Base-by-base conservation (phyloP, 2,888 invertebrate species). In the Calliphora vomitoria region DNA sequence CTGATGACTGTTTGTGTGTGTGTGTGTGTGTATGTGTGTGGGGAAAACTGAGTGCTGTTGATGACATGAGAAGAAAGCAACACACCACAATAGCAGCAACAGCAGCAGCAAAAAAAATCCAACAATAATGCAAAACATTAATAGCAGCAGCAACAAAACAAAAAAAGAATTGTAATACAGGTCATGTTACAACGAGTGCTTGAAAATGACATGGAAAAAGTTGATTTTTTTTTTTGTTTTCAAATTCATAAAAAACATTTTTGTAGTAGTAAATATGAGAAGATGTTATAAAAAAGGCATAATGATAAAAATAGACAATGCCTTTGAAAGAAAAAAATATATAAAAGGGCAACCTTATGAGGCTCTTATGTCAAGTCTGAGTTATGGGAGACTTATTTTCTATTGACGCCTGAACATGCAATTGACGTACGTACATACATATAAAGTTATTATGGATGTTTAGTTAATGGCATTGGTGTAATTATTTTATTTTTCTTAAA, bases 101-200 rank as follows among this genome's bases (percentile, higher is more conserved):
- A 60, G 31, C 47, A 74, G 35, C 10, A 50, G 35, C 35, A 44
- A 75, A 75, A 18, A 68, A 35, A 44, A 60, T 8, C 47, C 15
- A 62, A 25, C 18, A 50, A 69, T 31, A 69, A 31, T 50, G 15
- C 10, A 13, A 44, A 18, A 69, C 55, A 69, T 58, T 68, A 71
- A 44, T 15, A 38, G 41, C 8, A 84, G 50, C n/a, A 55, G 18
- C 66, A 66, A 18, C n/a, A 80, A 41, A 74, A 83, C 1, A 81
- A 50, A 72, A 66, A 55, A 69, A 81, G 82, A 82, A 74, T 44
- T 84, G 64, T 79, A 82, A 87, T 85, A 82, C 87, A 87, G 87
- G 84, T 85, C 87, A 85, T 87, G 87, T 87, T 84, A 87, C 87
- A 87, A 5, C 44, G 53, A 79, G n/a, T 72, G 25, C 53, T 74